Base-by-base conservation (phyloP, 2,113 vertebrate species). In the Oxyruncus cristatus region DNA sequence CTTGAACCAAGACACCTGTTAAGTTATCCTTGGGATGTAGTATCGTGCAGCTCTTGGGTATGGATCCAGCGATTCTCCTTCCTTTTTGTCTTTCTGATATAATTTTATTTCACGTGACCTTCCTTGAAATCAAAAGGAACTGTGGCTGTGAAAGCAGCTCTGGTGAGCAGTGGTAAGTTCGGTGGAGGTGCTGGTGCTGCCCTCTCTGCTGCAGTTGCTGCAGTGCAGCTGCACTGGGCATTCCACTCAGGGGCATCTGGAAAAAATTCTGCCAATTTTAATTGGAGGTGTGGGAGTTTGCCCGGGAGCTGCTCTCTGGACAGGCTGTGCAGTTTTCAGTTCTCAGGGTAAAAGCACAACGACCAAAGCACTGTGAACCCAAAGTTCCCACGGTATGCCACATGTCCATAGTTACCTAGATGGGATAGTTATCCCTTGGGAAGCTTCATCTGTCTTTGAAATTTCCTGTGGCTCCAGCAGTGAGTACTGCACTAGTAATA, bases 361-460 rank as follows among this genome's bases (percentile, higher is more conserved):
- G 47, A 50, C 22, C 0, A 0, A 20, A 62, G 39, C 26, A 13
- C 42, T 44, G 2, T 55, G 72, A 96, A 39, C n/a, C 23, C 1
- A 0, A n/a, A 49, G 32, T 15, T 47, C n/a, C 28, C 18, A 6
- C 14, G 3, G 33, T 7, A 2, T n/a, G 39, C 49, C 12, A 3
- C 0, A 0, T 68, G 46, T 52, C 53, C 5, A 0, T 50, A n/a
- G 37, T 11, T 44, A 16, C 16, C 6, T n/a, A 20, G 41, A 17
- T 66, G 66, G n/a, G 16, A 24, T 12, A 23, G 18, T n/a, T 19
- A 7, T 11, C 61, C 30, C 17, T 87, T 35, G 21, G 12, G 26
- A 65, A 87, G 37, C 24, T 49, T 39, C 9, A 12, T 11, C 30
- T 39, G 17, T 28, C 39, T 44, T 53, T 12, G 33, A 18, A 39